Evolutionary conservation across 2,797 vertebrate genomes (phyloP).

Genomic region (Eupleurogrammus muticus): DNA sequence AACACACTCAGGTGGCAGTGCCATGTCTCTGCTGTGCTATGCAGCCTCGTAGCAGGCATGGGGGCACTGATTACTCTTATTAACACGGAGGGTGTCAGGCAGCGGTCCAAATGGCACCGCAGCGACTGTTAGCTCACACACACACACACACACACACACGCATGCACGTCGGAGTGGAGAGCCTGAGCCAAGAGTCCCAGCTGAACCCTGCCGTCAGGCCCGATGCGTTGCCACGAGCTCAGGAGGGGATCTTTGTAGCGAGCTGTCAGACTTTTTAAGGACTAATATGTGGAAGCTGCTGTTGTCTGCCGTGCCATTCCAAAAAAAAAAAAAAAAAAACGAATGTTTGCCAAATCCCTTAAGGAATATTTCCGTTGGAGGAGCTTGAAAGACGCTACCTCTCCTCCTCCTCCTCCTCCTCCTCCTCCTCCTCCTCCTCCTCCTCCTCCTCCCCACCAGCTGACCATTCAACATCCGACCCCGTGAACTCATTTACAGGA

Average conservation of each 20-base stretch:
- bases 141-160: slow-evolving; percentile 13
- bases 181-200: slow-evolving; percentile 75
- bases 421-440: neutral
- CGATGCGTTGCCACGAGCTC: slow-evolving; percentile 89
- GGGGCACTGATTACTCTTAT: slow-evolving; percentile 97
- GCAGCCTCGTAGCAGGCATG: slow-evolving; percentile 93
- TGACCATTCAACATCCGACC: slow-evolving; percentile 44
- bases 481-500: slow-evolving; percentile 49
- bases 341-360: slow-evolving; percentile 36
- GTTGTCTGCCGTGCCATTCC: too few species aligned
- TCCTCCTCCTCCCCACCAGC: slow-evolving; percentile 49
- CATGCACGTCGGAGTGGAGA: slow-evolving; percentile 41
- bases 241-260: slow-evolving; percentile 92
- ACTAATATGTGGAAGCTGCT: slow-evolving; percentile 89
- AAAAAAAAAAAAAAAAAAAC: too few species aligned
- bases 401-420: too few species aligned
- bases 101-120: slow-evolving; percentile 89
- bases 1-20: slow-evolving; percentile 86
- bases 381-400: slow-evolving; percentile 26
- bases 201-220: slow-evolving; percentile 65
- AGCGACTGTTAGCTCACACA: slow-evolving; percentile 58
- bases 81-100: slow-evolving; percentile 96
- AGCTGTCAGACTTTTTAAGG: slow-evolving; percentile 91
- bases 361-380: slow-evolving; percentile 32
- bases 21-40: slow-evolving; percentile 94